Base-by-base conservation (phyloP, 2,113 vertebrate species). In the Bos taurus region DNA sequence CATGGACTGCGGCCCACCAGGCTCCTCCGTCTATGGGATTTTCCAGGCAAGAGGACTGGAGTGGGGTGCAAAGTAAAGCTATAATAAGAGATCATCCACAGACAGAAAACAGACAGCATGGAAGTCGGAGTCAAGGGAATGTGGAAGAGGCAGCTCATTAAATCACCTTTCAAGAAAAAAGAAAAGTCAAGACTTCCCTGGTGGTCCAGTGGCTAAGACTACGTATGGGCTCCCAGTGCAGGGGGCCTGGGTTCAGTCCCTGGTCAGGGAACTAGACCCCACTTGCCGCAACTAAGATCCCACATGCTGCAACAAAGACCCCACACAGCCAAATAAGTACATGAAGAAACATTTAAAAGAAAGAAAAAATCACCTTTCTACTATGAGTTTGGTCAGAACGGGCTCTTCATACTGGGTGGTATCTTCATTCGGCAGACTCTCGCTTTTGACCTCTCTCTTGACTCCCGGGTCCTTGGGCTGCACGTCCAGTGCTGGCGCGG, bases 291-390 rank as follows among this genome's bases (percentile, higher is more conserved):
- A 11, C n/a, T 71, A 71, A 36, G n/a, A 19, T 36, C 64, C 16
- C 64, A 19, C 64, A 5, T 21, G 36, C 67, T 40, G 36, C 21
- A 40, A 7, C 36, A 6, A 13, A 74, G 36, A 43, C 23, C 71
- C 71, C 23, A 26, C 71, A 77, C 23, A 77, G 36, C 6, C 23
- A 26, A 43, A 40, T 14, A 43, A 74, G 71, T 13, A 43, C 25
- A 25, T 7, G 25, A 77, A 77, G 25, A 77, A 25, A 26, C 40
- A 43, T 43, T 77, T 14, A 77, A 99, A n/a, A 56, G n/a, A 56
- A 56, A 57, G 25, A 62, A 81, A 11, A 33, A 74, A 5, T 52
- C 67, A 95, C 94, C 99, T 99, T 97, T 98, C 98, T 2, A 99
- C 95, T 26, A 99, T 98, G 67, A 99, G 92, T 36, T 96, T 91